Evolutionary conservation across 2,888 invertebrate species (phyloP), one percentile per base, ranked within the genome.

Genomic region (Atherix ibis): DNA sequence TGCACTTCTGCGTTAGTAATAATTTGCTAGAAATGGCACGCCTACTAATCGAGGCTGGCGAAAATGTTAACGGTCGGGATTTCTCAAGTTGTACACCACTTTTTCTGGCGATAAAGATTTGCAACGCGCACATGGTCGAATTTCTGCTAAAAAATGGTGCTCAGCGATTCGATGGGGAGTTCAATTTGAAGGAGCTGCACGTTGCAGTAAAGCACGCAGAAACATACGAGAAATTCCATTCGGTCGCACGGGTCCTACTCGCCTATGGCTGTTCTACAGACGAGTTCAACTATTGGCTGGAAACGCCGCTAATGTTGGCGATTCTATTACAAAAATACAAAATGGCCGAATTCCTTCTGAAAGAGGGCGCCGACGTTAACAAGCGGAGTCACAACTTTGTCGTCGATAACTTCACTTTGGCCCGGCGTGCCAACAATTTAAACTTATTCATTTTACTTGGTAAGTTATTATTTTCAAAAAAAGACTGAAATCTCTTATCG

Each of bases 31-130:
- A 47, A 3, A 52, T 60, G 50, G 49, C 55, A 4, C 46, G 50
- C 31, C 34, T 58, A 17, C 40, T 60, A 5, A 33, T 60, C 2
- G 42, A 47, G 9, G 40, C 41, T 19, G 58, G 52, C 5, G 57
- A 58, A 17, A 53, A 49, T 39, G 43, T 54, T 9, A 51, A 49
- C 33, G 47, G 54, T 2, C 45, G 52, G 1, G 48, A 54, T 37
- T 41, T 44, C 17, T 44, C 52, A 63, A 74, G 77, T 2, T 71
- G 71, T 40, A 78, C 81, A 1, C 74, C 80, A 4, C 58, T 81
- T 26, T 72, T 75, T 56, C 68, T 76, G 52, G 78, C 80, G 8
- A 76, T 81, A 14, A 73, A 73, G 66, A 67, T 69, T 43, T 71
- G 73, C 46, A 65, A 70, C 45, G 60, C 67, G 2, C 54, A 64